Evolutionary conservation across 2,113 vertebrate genomes (phyloP), one percentile per base, ranked within the genome.

Genomic region (Melierax canorus): DNA sequence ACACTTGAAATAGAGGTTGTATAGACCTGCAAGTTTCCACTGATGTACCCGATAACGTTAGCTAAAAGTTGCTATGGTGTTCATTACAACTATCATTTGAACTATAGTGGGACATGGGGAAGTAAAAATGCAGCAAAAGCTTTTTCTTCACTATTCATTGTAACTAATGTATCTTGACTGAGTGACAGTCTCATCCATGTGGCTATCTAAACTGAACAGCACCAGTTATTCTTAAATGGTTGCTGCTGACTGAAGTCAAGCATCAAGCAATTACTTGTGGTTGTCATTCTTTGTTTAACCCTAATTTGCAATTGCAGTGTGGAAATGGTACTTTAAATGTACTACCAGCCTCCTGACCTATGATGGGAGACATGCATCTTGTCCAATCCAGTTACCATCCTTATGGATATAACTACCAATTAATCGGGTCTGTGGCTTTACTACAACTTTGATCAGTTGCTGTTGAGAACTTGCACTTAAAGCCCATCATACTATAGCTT

Each of bases 1-100:
- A 97, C 96, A 96, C 96, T 96, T 97, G 96, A 96, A 96, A 96
- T 96, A 96, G 91, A 96, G 91, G 24, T 73, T n/a, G 55, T 80
- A 20, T 18, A 36, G 74, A 55, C 50, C 29, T 56, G n/a, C 26
- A 67, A 2, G n/a, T 64, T 91, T 72, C 46, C 19, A 11, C 29
- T 11, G 1, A n/a, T 77, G 10, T 3, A 50, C 18, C 9, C 63
- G 55, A 50, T 86, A 84, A 60, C 0, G 0, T 66, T 62, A 88
- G 46, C 43, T 91, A 7, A 50, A 93, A 77, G 30, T 50, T 80
- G 20, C 45, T 68, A 0, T 71, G 17, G 27, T 90, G 7, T 66
- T 79, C 55, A 8, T 66, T 91, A 6, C 8, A 38, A 39, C 29
- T 67, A 8, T 64, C 16, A 36, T 32, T 87, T 86, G 27, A 92